Evolutionary conservation across 2,113 vertebrate species (phyloP).

Genomic region (Sprattus sprattus): DNA sequence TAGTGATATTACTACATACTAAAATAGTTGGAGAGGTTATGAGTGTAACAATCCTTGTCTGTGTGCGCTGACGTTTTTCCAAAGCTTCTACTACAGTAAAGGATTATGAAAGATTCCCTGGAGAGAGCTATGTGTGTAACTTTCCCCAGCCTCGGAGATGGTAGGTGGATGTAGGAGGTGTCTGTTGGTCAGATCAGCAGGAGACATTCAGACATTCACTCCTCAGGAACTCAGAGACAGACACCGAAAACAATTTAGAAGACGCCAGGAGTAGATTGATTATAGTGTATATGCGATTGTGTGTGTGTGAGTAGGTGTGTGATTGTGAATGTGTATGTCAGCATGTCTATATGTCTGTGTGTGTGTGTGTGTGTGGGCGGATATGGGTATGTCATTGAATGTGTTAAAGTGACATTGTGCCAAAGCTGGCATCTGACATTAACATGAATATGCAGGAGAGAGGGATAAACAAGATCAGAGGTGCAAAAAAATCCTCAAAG

Average conservation of each 20-base stretch:
- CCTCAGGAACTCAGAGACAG: not conserved
- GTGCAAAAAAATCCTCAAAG: not conserved
- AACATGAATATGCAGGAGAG: slow-evolving; percentile 8
- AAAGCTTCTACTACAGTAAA: not conserved
- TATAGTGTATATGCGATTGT: not conserved
- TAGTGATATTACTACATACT: no score
- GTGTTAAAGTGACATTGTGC: slow-evolving; percentile 6
- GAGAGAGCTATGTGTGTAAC: not conserved
- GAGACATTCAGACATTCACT: not conserved
- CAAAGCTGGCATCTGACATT: not conserved
- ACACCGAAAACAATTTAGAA: not conserved
- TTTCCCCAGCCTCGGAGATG: not conserved
- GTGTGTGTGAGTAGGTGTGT: not conserved
- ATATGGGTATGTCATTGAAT: slow-evolving; percentile 4
- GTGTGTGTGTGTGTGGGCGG: not conserved
- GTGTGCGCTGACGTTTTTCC: not conserved
- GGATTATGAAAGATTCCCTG: not conserved
- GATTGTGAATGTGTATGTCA: not conserved
- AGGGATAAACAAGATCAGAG: slow-evolving; percentile 48
- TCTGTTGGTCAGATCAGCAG: no score
- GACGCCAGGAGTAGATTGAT: not conserved
- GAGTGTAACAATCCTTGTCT: not conserved
- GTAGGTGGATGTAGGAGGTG: not conserved
- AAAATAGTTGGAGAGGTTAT: no score
- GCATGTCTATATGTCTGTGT: not conserved